Base-by-base conservation (phyloP, 2,888 invertebrate species). In the Trissoscelio sp. region DNA sequence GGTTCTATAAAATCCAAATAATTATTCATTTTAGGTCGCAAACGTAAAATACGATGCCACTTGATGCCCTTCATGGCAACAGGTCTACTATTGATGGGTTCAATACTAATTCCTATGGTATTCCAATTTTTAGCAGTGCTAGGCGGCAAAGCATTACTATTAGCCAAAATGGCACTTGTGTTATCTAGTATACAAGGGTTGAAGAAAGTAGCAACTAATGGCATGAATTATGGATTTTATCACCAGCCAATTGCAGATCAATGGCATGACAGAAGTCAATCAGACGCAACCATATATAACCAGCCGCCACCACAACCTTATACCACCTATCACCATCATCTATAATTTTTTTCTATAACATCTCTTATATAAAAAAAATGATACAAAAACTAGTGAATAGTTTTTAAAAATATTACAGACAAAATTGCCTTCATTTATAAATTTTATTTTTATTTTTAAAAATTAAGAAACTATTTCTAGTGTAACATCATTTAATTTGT, bases 101-200 rank as follows among this genome's bases (percentile, higher is more conserved):
- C 96, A 89, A 94, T 96, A 2, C 89, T 96, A 0, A 92, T 96
- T 11, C 96, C 96, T 0, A 94, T 96, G 94, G 96, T 96, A 11
- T 97, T 97, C 89, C 96, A 97, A 90, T 95, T 97, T 90, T 92
- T 97, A 0, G 96, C 96, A 0, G 95, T 96, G 0, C 92, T 97
- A 0, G 96, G 96, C 3, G 96, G 96, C 28, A 97, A 96, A 88
- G 96, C 96, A 0, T 90, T 97, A 2, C 91, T 96, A 0, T 91
- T 97, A 16, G 96, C 96, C 1, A 96, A 96, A 92, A 95, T 96
- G 94, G 96, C 97, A 0, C 92, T 97, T 3, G 93, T 96, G 55
- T 91, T 96, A 9, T 95, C 96, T 1, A 95, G 96, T 0, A 95
- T 96, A 81, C 96, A 96, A 89, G 96, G 96, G 11, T 91, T 96